Base-by-base conservation (phyloP, 2,797 vertebrate genomes). In the Cryptoprocta ferox region DNA sequence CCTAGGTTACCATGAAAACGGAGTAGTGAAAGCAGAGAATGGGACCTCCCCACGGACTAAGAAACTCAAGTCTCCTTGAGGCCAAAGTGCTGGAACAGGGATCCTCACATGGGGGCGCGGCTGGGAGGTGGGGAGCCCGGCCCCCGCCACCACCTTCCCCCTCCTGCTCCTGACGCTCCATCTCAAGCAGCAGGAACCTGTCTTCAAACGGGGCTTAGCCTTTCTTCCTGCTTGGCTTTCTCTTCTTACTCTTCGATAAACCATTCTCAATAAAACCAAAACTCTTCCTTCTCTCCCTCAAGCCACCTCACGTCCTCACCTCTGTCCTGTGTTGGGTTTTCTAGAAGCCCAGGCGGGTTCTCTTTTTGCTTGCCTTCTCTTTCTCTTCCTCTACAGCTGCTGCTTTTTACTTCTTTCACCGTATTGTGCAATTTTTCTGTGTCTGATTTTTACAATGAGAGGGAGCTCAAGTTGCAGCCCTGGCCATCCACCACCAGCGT, bases 51-150 rank as follows among this genome's bases (percentile, higher is more conserved):
- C 99, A 11, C 99, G 99, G 97, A 99, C 98, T 98, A 99, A 99
- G 99, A 99, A 99, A 98, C 99, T 99, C 96, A 99, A 99, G 97
- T 99, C 99, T 4, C 99, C 99, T 0, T 99, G 99, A 99, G 97
- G 95, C 97, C 96, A 91, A 96, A 98, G 98, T 75, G 98, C 97
- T 96, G 93, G 96, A 98, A 97, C 98, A 86, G 97, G 97, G 98
- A 97, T 97, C 89, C 90, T 92, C 85, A 96, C 90, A 35, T 65
- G 0, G 94, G 98, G 97, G 96, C 90, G 95, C 42, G 2, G 83
- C 42, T 39, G 48, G 86, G 79, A 71, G 68, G 65, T 35, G 0
- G 70, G 65, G 66, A 53, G 48, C 87, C 81, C 61, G 96, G 96
- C 98, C 98, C 98, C 65, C 87, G 68, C 48, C 83, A 75, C 89